Evolutionary conservation across 2,888 invertebrate species (phyloP).

Genomic region (Parnassius glacialis): DNA sequence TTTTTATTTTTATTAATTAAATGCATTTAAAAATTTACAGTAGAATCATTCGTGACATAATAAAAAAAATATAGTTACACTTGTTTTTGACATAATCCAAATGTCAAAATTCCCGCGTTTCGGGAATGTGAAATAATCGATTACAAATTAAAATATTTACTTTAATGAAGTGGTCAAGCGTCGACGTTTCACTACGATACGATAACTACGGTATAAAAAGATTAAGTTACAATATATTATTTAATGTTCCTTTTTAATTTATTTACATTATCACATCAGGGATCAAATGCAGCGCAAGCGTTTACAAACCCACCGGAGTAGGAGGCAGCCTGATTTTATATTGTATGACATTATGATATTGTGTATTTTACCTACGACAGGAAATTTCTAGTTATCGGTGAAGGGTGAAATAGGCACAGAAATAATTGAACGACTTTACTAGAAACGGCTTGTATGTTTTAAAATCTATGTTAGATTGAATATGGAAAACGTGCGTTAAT

Average conservation of each 20-base stretch:
- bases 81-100: not conserved
- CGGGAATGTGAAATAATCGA: not conserved
- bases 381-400: not conserved
- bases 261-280: slow-evolving; percentile 70
- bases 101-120: slow-evolving; percentile 3
- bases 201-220: slow-evolving; percentile 60
- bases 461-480: slow-evolving; percentile 7
- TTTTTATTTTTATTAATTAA: slow-evolving; percentile 32
- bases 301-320: slow-evolving; percentile 13
- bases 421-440: slow-evolving; percentile 50
- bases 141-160: slow-evolving; percentile 2
- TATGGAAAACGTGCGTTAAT: slow-evolving; percentile 44
- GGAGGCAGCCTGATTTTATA: not conserved
- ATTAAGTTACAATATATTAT: slow-evolving; percentile 45
- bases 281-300: slow-evolving; percentile 43
- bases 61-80: not conserved
- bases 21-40: slow-evolving; percentile 24
- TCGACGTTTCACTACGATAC: slow-evolving; percentile 28
- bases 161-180: slow-evolving; percentile 32
- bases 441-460: slow-evolving; percentile 6
- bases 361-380: not conserved
- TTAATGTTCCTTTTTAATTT: slow-evolving; percentile 40
- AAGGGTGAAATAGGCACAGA: slow-evolving; percentile 41
- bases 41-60: not conserved
- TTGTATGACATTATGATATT: too few species aligned